phyloP scores from a whole-genome alignment of 2,797 vertebrate genomes.

The Premnoplex brunnescens region DNA sequence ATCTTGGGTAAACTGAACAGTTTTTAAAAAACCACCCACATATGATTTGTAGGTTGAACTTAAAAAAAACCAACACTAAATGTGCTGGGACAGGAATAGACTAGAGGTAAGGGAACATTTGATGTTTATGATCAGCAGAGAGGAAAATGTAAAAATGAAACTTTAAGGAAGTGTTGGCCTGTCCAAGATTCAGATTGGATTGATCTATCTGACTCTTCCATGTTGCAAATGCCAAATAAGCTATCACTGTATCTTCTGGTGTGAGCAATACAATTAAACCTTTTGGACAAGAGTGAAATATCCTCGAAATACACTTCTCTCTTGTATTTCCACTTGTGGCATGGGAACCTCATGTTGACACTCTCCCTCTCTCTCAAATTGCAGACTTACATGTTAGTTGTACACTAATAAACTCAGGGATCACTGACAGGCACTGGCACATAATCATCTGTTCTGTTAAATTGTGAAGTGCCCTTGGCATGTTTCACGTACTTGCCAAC shows the following conservation, averaged over 20 bases:
- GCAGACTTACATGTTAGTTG: not conserved
- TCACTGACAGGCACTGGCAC: not conserved
- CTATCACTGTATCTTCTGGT: rapidly evolving
- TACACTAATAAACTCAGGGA: not conserved
- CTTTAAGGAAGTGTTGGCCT: not conserved
- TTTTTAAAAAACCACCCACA: not conserved
- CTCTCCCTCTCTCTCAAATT: not conserved
- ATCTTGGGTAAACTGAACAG: not conserved
- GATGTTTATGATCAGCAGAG: not conserved
- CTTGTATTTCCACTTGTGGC: not conserved
- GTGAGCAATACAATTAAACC: not conserved
- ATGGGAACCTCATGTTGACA: not conserved
- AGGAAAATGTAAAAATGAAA: not conserved
- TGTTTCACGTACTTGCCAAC: not conserved
- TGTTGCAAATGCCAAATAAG: not conserved
- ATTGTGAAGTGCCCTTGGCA: not conserved
- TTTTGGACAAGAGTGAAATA: not conserved
- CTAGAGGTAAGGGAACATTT: not conserved
- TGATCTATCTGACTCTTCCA: not conserved
- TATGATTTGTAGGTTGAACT: not conserved
- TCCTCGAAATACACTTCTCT: not conserved
- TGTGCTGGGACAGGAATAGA: not conserved
- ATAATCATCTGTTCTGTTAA: not conserved
- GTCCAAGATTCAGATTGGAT: not conserved
- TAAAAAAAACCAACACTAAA: not conserved